phyloP scores from a whole-genome alignment of 2,113 vertebrate genomes.

The Labeo rohita region DNA sequence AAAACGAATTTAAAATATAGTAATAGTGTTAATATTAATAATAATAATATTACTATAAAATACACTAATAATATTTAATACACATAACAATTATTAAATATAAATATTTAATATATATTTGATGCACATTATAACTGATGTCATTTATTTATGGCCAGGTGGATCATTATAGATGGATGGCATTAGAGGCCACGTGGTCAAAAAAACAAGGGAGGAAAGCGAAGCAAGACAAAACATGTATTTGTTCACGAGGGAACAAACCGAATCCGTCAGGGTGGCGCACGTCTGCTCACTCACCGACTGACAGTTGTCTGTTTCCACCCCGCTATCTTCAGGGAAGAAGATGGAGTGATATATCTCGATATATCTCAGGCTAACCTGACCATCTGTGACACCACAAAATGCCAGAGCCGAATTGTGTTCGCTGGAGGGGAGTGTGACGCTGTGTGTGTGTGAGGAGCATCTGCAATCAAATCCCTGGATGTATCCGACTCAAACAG shows the following conservation, averaged over 20 bases:
- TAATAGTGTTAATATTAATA: no score
- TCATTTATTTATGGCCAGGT: neutral
- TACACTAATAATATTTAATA: no score
- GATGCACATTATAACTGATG: neutral
- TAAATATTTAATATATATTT: no score
- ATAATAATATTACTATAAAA: no score
- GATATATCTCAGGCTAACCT: conserved; percentile 14
- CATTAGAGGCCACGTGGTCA: neutral
- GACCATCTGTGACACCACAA: conserved; percentile 32
- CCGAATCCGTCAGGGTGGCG: neutral
- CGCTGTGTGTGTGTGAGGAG: neutral
- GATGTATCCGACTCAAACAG: neutral
- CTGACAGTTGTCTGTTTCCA: conserved; percentile 17
- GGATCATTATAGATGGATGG: neutral
- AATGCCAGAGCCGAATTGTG: conserved; percentile 31
- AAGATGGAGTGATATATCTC: conserved; percentile 18
- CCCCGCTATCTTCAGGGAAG: neutral
- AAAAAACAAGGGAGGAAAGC: neutral
- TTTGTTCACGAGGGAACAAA: neutral
- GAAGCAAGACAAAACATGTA: neutral
- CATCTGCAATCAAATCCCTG: neutral
- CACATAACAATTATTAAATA: no score
- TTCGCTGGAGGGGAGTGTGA: neutral
- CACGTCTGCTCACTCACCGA: neutral
- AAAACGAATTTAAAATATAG: no score